A percentile compares a stretch with the other conserved stretches of the same genome.
phyloP scores from a whole-genome alignment of 1,140 invertebrate genomes.

The Arctopsyche grandis region DNA sequence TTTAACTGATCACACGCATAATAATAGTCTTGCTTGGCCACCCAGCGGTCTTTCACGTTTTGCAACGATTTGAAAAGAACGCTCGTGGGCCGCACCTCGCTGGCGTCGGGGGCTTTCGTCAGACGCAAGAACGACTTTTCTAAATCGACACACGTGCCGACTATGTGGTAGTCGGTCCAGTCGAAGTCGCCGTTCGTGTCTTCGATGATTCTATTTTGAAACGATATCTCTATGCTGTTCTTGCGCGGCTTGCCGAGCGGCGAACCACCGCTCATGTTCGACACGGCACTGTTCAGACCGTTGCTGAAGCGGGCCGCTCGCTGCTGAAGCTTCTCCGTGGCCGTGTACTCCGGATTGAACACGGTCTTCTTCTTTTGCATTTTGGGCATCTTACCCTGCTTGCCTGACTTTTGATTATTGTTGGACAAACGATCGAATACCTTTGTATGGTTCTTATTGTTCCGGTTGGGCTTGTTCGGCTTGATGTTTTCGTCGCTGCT shows the following conservation, averaged over 20 bases:
- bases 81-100: constrained; percentile 88
- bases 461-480: constrained; percentile 58
- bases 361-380: constrained; percentile 68
- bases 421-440: constrained; percentile 63
- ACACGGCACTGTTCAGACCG: constrained; percentile 53
- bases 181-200: constrained; percentile 77
- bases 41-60: constrained; percentile 93
- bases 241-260: constrained; percentile 59
- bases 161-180: constrained; percentile 86
- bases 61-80: constrained; percentile 86
- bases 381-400: constrained; percentile 64
- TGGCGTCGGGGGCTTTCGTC: constrained; percentile 93
- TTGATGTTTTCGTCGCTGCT: constrained; percentile 61
- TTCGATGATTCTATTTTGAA: constrained; percentile 66
- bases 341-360: constrained; percentile 77
- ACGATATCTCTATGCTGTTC: constrained; percentile 55
- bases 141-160: constrained; percentile 91
- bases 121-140: constrained; percentile 95
- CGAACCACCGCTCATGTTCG: constrained; percentile 63
- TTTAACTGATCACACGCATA: constrained; percentile 99
- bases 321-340: constrained; percentile 80
- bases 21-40: constrained; percentile 89
- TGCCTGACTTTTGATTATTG: constrained; percentile 62
- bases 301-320: constrained; percentile 85
- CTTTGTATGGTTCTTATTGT: constrained; percentile 59